phyloP scores from a whole-genome alignment of 2,888 invertebrate genomes.

The Tetranychus piercei region DNA sequence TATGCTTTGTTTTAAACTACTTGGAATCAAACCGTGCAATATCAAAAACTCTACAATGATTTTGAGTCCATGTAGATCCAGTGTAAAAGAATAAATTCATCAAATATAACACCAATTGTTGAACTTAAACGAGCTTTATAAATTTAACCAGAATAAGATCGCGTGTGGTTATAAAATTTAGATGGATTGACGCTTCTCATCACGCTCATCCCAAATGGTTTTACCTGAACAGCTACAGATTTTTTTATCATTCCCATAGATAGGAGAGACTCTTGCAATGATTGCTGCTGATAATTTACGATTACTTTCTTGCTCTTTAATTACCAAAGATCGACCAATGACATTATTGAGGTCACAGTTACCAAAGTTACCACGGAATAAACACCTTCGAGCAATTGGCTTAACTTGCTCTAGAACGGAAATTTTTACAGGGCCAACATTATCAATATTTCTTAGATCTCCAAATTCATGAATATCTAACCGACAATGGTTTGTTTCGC shows the following conservation, averaged over 20 bases:
- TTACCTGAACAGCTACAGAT: constrained; percentile 20
- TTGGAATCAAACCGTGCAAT: too few relatives aligned
- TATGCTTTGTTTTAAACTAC: too few relatives aligned
- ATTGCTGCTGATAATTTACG: constrained; percentile 18
- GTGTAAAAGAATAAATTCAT: too few relatives aligned
- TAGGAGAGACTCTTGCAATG: constrained; percentile 20
- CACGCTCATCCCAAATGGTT: constrained; percentile 21
- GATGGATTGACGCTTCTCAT: background rate
- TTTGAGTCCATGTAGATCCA: too few relatives aligned
- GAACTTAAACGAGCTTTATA: too few relatives aligned
- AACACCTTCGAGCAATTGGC: background rate
- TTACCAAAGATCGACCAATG: constrained; percentile 20
- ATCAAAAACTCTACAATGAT: too few relatives aligned
- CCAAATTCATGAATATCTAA: constrained; percentile 21
- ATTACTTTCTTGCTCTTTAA: constrained; percentile 7
- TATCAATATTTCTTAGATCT: constrained; percentile 17
- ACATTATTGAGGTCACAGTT: constrained; percentile 15
- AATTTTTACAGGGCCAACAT: constrained; percentile 13
- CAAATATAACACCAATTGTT: too few relatives aligned
- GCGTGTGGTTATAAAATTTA: background rate
- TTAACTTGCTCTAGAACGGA: background rate
- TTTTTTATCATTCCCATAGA: constrained; percentile 19
- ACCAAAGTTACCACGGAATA: constrained; percentile 12
- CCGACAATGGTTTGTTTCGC: background rate
- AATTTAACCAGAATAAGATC: background rate